Evolutionary conservation across 2,113 vertebrate species (phyloP).

Genomic region (Oreocharis arfaki): DNA sequence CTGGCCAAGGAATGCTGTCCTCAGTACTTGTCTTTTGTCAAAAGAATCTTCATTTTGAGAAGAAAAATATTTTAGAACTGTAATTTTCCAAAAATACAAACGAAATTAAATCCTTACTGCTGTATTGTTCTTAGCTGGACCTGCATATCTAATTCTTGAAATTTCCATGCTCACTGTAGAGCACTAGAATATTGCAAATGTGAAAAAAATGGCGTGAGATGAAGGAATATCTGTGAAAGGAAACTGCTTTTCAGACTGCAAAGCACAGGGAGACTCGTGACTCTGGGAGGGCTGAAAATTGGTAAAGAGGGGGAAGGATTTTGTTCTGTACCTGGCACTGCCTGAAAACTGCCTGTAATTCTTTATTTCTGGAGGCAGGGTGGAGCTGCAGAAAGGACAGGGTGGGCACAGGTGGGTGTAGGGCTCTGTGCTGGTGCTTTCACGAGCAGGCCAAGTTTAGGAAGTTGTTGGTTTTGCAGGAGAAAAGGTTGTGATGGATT

Average conservation of each 20-base stretch:
- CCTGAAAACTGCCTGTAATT: background rate
- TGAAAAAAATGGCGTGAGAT: background rate
- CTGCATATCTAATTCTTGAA: background rate
- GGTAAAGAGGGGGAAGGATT: background rate
- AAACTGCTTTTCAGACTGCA: background rate
- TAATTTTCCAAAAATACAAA: background rate
- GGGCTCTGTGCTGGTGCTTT: background rate
- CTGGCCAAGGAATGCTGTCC: background rate
- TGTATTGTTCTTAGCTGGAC: background rate
- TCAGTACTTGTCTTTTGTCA: background rate
- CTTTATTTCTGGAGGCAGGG: background rate
- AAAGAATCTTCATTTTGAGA: background rate
- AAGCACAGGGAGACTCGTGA: background rate
- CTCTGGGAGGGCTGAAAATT: background rate
- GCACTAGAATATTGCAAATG: background rate
- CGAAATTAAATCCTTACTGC: background rate
- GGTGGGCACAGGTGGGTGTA: background rate
- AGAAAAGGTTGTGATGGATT: background rate
- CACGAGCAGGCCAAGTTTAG: background rate
- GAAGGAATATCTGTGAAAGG: background rate
- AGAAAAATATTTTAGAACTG: background rate
- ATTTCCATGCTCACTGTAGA: background rate
- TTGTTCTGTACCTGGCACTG: background rate
- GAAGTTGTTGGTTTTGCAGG: background rate
- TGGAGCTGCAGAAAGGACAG: background rate